A percentile compares a stretch with the other conserved stretches of the same genome.
Evolutionary conservation across 2,797 vertebrate genomes (phyloP).

Genomic region (Molossus molossus): DNA sequence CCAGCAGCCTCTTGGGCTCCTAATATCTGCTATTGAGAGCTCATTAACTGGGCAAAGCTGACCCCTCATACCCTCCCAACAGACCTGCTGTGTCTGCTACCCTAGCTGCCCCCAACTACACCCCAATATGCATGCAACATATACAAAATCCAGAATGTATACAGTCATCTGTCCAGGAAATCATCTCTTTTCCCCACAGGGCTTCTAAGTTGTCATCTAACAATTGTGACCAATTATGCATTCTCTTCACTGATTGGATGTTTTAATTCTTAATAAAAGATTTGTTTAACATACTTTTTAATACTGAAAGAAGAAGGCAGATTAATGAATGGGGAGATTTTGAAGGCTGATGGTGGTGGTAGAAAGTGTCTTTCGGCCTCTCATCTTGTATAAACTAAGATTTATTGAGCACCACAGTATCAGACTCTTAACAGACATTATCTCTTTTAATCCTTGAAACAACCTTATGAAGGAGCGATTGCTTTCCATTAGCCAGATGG

Average conservation of each 20-base stretch:
- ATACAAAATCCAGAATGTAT: background rate
- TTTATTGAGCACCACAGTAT: background rate
- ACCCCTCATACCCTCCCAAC: background rate
- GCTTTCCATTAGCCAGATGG: background rate
- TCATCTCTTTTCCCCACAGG: background rate
- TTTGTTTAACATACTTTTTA: background rate
- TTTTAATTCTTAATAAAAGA: slow-evolving; percentile 13
- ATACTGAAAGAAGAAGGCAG: slow-evolving; percentile 3
- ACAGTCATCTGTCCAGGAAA: background rate
- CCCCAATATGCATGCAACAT: rapidly evolving
- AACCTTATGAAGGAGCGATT: background rate
- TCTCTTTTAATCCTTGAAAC: background rate
- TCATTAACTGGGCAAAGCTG: background rate
- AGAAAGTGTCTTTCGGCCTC: background rate
- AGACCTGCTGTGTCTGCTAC: background rate
- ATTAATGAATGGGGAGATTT: background rate
- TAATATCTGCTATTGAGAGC: background rate
- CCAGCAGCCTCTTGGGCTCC: background rate
- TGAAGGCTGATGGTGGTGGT: background rate
- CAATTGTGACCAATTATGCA: background rate
- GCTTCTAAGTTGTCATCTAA: background rate
- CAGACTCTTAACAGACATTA: background rate
- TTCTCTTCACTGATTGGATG: background rate
- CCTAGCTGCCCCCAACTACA: background rate
- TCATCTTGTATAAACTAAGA: background rate